Evolutionary conservation across 2,797 vertebrate genomes (phyloP).

Genomic region (Siniperca obscura): DNA sequence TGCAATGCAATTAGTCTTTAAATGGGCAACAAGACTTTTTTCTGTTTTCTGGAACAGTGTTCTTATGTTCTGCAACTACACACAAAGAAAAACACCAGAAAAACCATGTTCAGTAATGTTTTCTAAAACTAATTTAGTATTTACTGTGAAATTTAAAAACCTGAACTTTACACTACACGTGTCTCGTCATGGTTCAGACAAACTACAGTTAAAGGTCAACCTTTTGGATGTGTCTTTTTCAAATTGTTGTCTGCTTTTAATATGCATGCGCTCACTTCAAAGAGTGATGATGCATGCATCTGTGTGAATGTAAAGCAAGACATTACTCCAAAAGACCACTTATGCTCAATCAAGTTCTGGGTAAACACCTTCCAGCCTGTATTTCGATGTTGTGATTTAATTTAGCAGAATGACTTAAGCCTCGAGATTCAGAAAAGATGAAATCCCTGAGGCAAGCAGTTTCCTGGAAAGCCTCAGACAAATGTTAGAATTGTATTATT

Average conservation of each 20-base stretch:
- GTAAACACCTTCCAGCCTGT: background rate
- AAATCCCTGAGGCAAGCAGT: constrained; percentile 1
- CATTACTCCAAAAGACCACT: background rate
- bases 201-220: too few relatives aligned
- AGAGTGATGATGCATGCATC: background rate
- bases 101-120: background rate
- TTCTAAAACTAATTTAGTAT: background rate
- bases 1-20: background rate
- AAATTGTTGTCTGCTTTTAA: background rate
- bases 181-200: background rate
- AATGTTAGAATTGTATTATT: background rate
- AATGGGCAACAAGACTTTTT: background rate
- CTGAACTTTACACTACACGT: background rate
- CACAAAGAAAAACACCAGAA: too few relatives aligned
- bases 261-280: background rate
- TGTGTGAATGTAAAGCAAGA: background rate
- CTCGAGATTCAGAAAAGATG: background rate
- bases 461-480: constrained; percentile 22
- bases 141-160: background rate
- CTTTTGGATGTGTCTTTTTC: background rate
- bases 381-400: background rate
- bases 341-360: constrained; percentile 2
- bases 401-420: background rate
- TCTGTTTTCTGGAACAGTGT: too few relatives aligned
- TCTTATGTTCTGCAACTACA: background rate